phyloP scores from a whole-genome alignment of 1,140 invertebrate species.

The Bursaphelenchus mucronatus region DNA sequence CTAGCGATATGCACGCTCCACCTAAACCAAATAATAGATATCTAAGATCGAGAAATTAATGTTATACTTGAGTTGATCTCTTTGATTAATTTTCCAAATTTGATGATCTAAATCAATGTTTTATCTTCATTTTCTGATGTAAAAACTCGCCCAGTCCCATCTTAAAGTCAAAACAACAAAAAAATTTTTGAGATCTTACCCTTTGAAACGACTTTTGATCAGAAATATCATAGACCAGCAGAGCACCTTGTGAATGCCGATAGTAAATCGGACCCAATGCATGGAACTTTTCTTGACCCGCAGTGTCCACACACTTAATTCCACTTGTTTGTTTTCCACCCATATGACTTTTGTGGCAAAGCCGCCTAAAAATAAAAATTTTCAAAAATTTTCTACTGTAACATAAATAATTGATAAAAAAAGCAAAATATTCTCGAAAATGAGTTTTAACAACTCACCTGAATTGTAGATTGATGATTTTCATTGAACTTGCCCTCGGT shows the following conservation, averaged over 20 bases:
- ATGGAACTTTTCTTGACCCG: conserved; percentile 90
- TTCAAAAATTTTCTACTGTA: conserved; percentile 5
- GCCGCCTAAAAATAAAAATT: conserved; percentile 73
- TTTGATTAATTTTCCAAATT: conserved; percentile 10
- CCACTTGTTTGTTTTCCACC: conserved; percentile 79
- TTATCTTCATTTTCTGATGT: not conserved
- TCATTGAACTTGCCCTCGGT: conserved; percentile 92
- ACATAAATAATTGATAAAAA: conserved; percentile 5
- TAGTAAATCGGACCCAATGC: conserved; percentile 95
- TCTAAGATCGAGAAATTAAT: not conserved
- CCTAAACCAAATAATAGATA: too few relatives aligned
- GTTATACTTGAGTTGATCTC: not conserved
- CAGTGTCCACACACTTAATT: conserved; percentile 95
- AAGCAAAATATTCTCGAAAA: conserved; percentile 13
- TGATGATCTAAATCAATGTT: not conserved
- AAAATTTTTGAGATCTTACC: conserved; percentile 64
- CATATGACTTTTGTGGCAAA: conserved; percentile 89
- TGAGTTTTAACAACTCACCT: conserved; percentile 67
- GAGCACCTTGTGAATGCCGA: conserved; percentile 88
- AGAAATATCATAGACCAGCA: conserved; percentile 97
- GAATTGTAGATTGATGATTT: conserved; percentile 81
- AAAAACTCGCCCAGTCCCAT: not conserved
- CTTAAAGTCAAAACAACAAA: not conserved
- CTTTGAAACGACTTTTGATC: conserved; percentile 94
- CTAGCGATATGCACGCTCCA: not conserved